Conservation (phyloP, 2,888 invertebrate genomes). For the Hydrotaea cyrtoneurina region DNA sequence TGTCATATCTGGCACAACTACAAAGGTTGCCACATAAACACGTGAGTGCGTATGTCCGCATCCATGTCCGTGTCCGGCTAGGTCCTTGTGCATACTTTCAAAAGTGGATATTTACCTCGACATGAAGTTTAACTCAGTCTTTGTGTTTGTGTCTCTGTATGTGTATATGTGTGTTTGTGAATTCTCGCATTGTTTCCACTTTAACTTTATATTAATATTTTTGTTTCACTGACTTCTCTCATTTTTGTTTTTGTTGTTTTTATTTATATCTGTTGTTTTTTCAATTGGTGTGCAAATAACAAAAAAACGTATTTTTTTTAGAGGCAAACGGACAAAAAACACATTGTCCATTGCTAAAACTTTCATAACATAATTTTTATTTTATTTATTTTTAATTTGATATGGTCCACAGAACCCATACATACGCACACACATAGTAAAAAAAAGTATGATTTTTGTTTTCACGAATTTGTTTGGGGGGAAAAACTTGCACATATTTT, state of each 20-base stretch:
- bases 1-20: slow-evolving; percentile 26
- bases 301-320: slow-evolving; percentile 36
- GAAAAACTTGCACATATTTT: background rate
- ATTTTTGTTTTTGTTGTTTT: slow-evolving; percentile 4
- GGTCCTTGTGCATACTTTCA: background rate
- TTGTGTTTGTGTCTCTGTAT: background rate
- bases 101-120: background rate
- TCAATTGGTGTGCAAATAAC: slow-evolving; percentile 1
- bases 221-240: slow-evolving; percentile 50
- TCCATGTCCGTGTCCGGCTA: background rate
- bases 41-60: background rate
- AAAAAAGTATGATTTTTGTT: background rate
- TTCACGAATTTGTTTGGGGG: background rate
- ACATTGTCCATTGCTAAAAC: slow-evolving; percentile 25
- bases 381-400: slow-evolving; percentile 51
- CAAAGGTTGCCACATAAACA: background rate
- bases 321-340: slow-evolving; percentile 21
- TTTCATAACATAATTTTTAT: slow-evolving; percentile 50
- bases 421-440: background rate
- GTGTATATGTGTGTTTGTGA: background rate
- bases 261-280: background rate
- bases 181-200: slow-evolving; percentile 37
- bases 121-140: slow-evolving; percentile 20
- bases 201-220: slow-evolving; percentile 61
- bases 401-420: slow-evolving; percentile 49